Conservation (phyloP, 2,797 vertebrate genomes). For the Fistularia commersonii region DNA sequence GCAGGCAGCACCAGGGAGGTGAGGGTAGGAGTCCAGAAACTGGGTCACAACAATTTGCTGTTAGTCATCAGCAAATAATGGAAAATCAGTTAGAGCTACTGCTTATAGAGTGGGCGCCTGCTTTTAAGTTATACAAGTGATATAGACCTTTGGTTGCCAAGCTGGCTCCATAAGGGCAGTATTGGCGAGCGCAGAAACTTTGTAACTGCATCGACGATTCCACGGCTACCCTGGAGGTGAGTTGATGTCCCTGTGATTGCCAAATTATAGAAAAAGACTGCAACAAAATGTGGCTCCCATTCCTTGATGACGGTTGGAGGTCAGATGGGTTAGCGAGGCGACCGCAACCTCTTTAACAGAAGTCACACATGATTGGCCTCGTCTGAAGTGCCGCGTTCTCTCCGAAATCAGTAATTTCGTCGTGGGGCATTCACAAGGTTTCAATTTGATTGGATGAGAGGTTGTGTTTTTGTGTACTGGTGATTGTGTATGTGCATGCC, state of each 20-base stretch:
- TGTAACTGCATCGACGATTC: too few relatives aligned
- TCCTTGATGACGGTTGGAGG: conserved; percentile 40
- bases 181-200: too few relatives aligned
- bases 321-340: conserved; percentile 40
- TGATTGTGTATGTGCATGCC: conserved; percentile 49
- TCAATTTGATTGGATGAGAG: conserved; percentile 57
- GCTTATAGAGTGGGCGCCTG: too few relatives aligned
- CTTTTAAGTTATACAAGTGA: too few relatives aligned
- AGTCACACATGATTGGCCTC: conserved; percentile 52
- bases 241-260: conserved; percentile 13
- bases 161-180: too few relatives aligned
- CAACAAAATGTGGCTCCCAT: conserved; percentile 9
- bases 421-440: conserved; percentile 35
- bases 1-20: too few relatives aligned
- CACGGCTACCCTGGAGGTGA: background rate
- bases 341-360: conserved; percentile 44
- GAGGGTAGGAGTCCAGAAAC: too few relatives aligned
- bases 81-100: too few relatives aligned
- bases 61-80: too few relatives aligned
- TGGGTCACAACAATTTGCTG: too few relatives aligned
- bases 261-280: conserved; percentile 10
- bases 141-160: too few relatives aligned
- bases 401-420: conserved; percentile 59
- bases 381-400: conserved; percentile 52
- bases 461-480: conserved; percentile 23